Evolutionary conservation across 2,113 vertebrate species (phyloP).

Genomic region (Cryptomyrus ogoouensis): DNA sequence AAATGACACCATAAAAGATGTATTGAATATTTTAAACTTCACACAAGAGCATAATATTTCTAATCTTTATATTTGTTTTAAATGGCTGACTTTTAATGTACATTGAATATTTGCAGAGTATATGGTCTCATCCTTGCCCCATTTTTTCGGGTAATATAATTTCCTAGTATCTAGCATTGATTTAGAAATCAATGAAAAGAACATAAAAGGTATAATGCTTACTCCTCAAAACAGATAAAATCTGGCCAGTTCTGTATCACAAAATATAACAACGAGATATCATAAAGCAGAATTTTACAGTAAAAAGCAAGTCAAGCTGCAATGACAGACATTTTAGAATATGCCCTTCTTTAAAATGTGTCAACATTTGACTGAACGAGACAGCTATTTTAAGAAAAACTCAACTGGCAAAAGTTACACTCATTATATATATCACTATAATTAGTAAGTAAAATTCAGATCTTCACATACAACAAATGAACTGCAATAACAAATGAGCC

Average conservation of each 20-base stretch:
- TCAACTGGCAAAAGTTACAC: not conserved
- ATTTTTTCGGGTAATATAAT: not conserved
- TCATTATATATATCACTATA: not conserved
- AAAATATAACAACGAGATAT: not conserved
- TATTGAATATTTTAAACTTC: not conserved
- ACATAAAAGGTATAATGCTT: not conserved
- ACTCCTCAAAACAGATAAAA: not conserved
- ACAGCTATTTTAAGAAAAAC: not conserved
- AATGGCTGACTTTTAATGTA: not conserved
- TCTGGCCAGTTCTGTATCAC: not conserved
- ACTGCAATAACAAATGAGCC: not conserved
- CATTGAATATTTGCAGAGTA: not conserved
- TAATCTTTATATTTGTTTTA: not conserved
- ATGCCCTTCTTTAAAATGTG: not conserved
- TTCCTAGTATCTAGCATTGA: not conserved
- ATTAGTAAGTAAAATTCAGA: not conserved
- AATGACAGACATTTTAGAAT: not conserved
- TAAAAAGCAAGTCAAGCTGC: not conserved
- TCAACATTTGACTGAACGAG: not conserved
- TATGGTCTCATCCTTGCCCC: not conserved
- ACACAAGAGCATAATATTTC: not conserved
- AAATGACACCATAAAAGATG: not conserved
- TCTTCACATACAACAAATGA: not conserved
- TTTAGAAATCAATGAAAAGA: slow-evolving; percentile 4
- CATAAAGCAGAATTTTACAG: not conserved